A percentile compares a stretch with the other conserved stretches of the same genome.
These are phyloP conservation scores for Podargus strigoides DNA, from an alignment of 2,797 vertebrate genomes.

Conservation along the genomic window DNA sequence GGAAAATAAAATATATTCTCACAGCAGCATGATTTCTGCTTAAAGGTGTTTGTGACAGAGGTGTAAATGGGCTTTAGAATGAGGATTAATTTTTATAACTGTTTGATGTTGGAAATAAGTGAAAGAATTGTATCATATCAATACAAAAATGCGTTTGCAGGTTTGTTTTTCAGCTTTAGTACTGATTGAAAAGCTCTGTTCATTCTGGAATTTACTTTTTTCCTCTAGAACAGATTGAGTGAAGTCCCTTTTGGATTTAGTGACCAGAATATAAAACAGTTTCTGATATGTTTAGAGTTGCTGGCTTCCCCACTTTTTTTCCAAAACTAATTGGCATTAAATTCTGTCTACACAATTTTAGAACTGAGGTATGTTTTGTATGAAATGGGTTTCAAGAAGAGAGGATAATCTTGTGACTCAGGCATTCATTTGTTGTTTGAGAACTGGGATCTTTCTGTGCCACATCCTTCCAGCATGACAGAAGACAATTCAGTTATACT, in stretches of 20 bases:
- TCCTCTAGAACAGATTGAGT: neutral
- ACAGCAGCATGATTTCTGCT: neutral
- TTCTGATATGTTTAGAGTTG: neutral
- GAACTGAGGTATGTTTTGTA: neutral
- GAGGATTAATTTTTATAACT: neutral
- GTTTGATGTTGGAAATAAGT: neutral
- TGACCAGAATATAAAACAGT: neutral
- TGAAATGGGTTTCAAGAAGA: neutral
- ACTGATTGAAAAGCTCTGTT: neutral
- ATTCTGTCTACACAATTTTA: neutral
- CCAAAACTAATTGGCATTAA: neutral
- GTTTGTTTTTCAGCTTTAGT: neutral
- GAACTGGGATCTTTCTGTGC: neutral
- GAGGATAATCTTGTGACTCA: neutral
- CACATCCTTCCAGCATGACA: neutral
- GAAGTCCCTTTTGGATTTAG: neutral
- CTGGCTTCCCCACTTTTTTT: neutral
- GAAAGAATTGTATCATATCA: neutral
- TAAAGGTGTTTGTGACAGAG: neutral
- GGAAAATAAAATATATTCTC: neutral
- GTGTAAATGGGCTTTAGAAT: neutral
- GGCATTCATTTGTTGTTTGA: neutral
- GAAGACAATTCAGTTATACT: neutral
- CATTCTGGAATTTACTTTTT: neutral
- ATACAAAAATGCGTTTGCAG: neutral